These are phyloP conservation scores for Sinella curviseta DNA, from an alignment of 1,140 invertebrate species.

Conservation along the genomic window DNA sequence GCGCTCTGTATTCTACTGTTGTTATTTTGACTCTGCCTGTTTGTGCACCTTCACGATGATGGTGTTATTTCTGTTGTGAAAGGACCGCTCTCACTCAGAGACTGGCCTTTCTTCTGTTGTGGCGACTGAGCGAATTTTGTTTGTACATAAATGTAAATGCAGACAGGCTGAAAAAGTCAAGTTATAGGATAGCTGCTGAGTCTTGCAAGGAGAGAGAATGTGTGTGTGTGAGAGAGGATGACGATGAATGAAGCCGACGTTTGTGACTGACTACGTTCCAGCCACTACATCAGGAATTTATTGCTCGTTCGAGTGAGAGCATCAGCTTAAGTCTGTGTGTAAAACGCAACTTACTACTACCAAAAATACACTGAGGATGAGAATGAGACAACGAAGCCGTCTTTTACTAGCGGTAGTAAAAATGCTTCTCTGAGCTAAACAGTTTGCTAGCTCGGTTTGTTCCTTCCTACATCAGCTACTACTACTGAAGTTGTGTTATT, in stretches of 20 bases:
- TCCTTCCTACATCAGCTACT: background rate
- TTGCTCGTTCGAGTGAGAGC: background rate
- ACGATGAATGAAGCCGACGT: background rate
- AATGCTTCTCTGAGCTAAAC: background rate
- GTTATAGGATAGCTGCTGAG: no score
- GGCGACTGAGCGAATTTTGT: no score
- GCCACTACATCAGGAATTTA: background rate
- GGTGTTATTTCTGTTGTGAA: background rate
- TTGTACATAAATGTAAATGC: no score
- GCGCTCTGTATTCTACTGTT: no score
- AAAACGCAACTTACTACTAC: background rate
- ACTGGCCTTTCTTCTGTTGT: no score
- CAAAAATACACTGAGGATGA: background rate
- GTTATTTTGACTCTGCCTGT: no score
- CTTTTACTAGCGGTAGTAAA: background rate
- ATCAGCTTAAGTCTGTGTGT: no score
- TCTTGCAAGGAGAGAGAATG: background rate
- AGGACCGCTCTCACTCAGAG: no score
- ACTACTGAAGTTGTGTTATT: background rate
- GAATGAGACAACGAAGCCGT: no score
- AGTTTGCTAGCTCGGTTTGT: background rate
- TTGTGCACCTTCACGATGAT: no score
- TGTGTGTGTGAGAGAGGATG: background rate
- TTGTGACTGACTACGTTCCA: background rate
- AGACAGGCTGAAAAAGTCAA: background rate